Evolutionary conservation across 2,888 invertebrate species (phyloP).

Genomic region (Creontiades dilutus): DNA sequence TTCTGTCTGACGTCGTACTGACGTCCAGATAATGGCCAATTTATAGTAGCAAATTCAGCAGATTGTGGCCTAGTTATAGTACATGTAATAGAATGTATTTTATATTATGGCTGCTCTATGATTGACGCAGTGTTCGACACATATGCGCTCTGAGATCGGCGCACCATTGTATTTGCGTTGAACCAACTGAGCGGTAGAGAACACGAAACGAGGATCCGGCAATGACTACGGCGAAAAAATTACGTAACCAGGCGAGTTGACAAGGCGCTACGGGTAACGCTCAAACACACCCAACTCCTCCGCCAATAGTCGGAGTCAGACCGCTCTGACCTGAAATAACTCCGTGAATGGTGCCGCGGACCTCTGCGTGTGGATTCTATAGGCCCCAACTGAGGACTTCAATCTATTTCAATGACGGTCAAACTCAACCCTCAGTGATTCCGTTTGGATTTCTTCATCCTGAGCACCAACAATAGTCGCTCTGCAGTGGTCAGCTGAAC

Average conservation of each 20-base stretch:
- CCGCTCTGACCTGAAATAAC: slow-evolving; percentile 25
- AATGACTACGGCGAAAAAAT: not conserved
- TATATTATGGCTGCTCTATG: too few species aligned
- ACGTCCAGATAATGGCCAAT: too few species aligned
- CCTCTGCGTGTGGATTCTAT: not conserved
- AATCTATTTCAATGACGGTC: not conserved
- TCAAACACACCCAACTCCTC: slow-evolving; percentile 31
- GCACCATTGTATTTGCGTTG: slow-evolving; percentile 11
- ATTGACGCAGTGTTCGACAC: not conserved
- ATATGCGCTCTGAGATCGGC: not conserved
- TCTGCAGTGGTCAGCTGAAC: too few species aligned
- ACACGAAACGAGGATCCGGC: slow-evolving; percentile 32
- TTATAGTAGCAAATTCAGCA: too few species aligned
- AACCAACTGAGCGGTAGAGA: not conserved
- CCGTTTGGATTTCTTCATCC: not conserved
- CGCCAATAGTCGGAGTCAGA: slow-evolving; percentile 22
- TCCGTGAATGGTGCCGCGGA: not conserved
- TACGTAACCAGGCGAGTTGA: slow-evolving; percentile 10
- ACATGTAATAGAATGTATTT: too few species aligned
- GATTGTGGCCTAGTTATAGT: too few species aligned
- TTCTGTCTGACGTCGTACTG: too few species aligned
- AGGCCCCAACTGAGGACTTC: not conserved
- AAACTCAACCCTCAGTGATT: not conserved
- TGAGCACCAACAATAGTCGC: not conserved
- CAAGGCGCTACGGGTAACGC: slow-evolving; percentile 18